These are phyloP conservation scores for Atrina japonica DNA, from an alignment of 2,888 invertebrate species.

Conservation along the genomic window DNA sequence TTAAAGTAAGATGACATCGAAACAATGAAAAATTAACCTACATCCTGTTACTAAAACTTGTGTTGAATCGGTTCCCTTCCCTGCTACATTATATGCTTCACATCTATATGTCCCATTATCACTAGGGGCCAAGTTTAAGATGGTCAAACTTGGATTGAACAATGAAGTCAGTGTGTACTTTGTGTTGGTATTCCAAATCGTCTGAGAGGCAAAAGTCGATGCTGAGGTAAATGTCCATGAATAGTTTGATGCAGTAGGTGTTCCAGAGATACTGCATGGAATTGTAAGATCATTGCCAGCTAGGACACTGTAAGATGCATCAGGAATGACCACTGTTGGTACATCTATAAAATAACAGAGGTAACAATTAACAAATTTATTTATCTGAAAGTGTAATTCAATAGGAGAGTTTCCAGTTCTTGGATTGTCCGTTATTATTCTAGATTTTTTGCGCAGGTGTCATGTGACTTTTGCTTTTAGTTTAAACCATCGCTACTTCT, in stretches of 20 bases:
- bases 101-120: slow-evolving; percentile 27
- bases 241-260: neutral
- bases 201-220: neutral
- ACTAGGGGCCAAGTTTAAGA: slow-evolving; percentile 3
- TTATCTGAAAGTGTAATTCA: too few relatives aligned
- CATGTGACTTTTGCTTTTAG: too few relatives aligned
- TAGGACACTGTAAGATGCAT: neutral
- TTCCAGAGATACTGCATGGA: slow-evolving; percentile 8
- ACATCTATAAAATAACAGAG: too few relatives aligned
- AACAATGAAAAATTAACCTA: slow-evolving; percentile 8
- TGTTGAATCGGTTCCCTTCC: slow-evolving; percentile 7
- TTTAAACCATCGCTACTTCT: too few relatives aligned
- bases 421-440: too few relatives aligned
- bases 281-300: neutral
- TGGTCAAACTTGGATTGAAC: slow-evolving; percentile 14
- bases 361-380: too few relatives aligned
- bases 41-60: slow-evolving; percentile 22
- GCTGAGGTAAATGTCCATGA: slow-evolving; percentile 14
- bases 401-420: too few relatives aligned
- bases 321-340: neutral
- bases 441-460: too few relatives aligned
- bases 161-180: slow-evolving; percentile 2
- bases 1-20: too few relatives aligned
- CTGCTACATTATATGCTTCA: slow-evolving; percentile 27
- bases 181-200: neutral